A percentile compares a stretch with the other conserved stretches of the same genome.
Conservation (phyloP, 2,888 invertebrate species). For the Rotaria macrura region DNA sequence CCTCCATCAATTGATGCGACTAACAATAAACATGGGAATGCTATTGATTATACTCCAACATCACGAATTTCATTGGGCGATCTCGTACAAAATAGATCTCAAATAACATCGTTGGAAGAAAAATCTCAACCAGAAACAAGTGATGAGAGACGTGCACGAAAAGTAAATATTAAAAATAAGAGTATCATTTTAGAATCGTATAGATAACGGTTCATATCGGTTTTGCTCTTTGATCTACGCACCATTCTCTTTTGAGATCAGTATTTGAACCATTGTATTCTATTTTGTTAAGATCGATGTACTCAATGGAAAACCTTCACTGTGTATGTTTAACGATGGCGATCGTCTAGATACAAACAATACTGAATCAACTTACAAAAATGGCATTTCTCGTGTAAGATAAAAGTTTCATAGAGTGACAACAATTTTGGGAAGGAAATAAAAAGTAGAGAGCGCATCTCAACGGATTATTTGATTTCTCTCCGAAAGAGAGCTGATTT, state of each 20-base stretch:
- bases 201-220: no score
- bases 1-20: neutral
- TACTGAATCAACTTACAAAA: neutral
- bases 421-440: neutral
- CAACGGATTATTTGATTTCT: no score
- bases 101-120: neutral
- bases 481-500: no score
- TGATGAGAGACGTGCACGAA: neutral
- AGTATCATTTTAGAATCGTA: no score
- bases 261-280: neutral
- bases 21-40: neutral
- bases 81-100: neutral
- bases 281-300: neutral
- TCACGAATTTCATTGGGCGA: neutral
- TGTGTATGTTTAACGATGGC: neutral
- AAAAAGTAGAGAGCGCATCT: no score
- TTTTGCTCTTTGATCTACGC: no score
- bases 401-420: neutral
- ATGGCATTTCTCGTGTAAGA: neutral
- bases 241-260: neutral
- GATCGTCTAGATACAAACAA: neutral
- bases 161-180: neutral
- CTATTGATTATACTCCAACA: neutral
- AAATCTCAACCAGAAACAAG: neutral
- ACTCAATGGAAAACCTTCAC: neutral